Conservation (phyloP, 2,113 vertebrate species). For the Craseonycteris thonglongyai region DNA sequence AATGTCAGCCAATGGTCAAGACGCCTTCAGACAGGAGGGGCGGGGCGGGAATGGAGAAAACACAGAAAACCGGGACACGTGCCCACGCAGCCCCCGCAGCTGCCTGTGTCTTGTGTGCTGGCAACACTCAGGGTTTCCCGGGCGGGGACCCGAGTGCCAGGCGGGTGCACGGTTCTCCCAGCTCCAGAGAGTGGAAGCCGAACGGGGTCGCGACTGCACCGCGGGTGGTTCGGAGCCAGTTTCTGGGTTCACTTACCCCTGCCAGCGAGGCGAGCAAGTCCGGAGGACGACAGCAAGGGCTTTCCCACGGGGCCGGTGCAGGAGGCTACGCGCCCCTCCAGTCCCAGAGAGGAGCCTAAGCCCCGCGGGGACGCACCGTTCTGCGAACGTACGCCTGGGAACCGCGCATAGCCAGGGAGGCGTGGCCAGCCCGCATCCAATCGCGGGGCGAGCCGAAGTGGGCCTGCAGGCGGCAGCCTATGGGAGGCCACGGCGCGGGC, state of each 20-base stretch:
- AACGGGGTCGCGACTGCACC: not conserved
- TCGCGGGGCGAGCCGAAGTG: slow-evolving; percentile 4
- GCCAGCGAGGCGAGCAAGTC: not conserved
- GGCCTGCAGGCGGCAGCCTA: slow-evolving; percentile 14
- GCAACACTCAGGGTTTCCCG: accelerated
- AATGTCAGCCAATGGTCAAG: too few species aligned
- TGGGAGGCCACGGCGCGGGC: not conserved
- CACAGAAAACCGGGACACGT: too few species aligned
- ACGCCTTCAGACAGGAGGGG: too few species aligned
- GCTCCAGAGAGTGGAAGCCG: not conserved
- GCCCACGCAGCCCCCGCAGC: not conserved
- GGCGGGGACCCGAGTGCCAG: not conserved
- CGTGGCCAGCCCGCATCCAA: slow-evolving; percentile 45
- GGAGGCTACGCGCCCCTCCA: not conserved
- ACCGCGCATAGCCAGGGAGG: not conserved
- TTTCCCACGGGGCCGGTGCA: not conserved
- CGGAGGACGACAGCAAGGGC: not conserved
- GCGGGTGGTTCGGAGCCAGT: not conserved
- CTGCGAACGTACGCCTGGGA: not conserved
- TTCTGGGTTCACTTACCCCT: not conserved
- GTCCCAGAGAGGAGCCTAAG: too few species aligned
- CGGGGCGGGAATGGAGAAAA: too few species aligned
- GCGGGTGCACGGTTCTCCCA: not conserved
- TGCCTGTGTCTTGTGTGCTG: not conserved
- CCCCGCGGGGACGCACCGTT: not conserved